Conservation (phyloP, 53 echinoderm and acorn worm species). For the Pentamera pediparva region DNA sequence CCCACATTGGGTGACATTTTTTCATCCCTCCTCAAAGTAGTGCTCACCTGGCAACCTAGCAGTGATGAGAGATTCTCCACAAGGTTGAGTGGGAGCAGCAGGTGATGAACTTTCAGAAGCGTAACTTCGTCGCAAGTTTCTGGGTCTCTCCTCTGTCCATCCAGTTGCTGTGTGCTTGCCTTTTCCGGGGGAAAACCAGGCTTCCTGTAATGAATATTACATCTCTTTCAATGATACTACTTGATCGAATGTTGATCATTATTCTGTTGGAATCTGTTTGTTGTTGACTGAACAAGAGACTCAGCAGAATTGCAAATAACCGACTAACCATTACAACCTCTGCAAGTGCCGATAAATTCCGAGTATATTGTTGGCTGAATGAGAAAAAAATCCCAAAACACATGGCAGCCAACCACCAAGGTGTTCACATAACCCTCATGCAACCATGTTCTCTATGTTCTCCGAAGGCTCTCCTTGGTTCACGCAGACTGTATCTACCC, state of each 20-base stretch:
- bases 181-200: not conserved
- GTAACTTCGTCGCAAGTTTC: not conserved
- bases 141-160: not conserved
- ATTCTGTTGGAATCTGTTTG: not conserved
- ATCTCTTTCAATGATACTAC: not conserved
- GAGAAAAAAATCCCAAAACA: not conserved
- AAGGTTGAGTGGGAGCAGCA: not conserved
- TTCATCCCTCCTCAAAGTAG: not conserved
- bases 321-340: not conserved
- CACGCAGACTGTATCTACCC: not conserved
- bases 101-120: not conserved
- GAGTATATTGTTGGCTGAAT: not conserved
- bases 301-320: not conserved
- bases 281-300: not conserved
- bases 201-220: not conserved
- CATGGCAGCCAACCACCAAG: not conserved
- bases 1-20: not conserved
- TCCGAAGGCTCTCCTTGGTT: too few species aligned
- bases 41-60: slow-evolving; percentile 1
- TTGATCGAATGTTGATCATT: not conserved
- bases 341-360: not conserved
- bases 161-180: not conserved
- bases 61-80: not conserved
- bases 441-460: too few species aligned
- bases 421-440: not conserved